phyloP scores from a whole-genome alignment of 2,888 invertebrate species.

The Cheilosia soror region DNA sequence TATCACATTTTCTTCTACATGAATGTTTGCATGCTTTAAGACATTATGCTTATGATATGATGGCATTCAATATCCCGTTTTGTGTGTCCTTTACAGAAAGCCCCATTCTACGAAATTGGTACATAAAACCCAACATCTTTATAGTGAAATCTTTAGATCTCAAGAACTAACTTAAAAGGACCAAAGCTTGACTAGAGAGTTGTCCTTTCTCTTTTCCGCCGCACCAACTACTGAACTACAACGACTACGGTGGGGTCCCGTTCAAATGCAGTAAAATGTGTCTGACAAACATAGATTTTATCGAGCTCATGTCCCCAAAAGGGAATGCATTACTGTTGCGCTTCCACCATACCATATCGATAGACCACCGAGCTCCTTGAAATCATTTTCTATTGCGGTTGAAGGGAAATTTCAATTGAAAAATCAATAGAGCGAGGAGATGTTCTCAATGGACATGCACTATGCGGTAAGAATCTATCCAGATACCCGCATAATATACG shows the following conservation, averaged over 20 bases:
- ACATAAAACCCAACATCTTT: conserved; percentile 59
- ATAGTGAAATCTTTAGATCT: conserved; percentile 55
- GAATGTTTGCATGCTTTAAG: conserved; percentile 26
- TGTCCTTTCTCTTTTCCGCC: conserved; percentile 22
- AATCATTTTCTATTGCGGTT: conserved; percentile 42
- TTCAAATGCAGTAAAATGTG: conserved; percentile 60
- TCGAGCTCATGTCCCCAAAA: conserved; percentile 40
- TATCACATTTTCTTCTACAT: conserved; percentile 50
- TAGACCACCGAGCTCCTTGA: conserved; percentile 23
- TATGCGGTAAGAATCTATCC: conserved; percentile 23
- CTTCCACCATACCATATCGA: conserved; percentile 20
- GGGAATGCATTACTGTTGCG: conserved; percentile 65
- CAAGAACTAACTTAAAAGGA: conserved; percentile 58
- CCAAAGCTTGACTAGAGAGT: conserved; percentile 45
- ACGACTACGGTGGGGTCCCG: conserved; percentile 4
- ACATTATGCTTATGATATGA: conserved; percentile 45
- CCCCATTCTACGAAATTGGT: conserved; percentile 43
- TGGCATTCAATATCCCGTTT: conserved; percentile 39
- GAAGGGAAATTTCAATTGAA: conserved; percentile 43
- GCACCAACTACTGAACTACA: conserved; percentile 1
- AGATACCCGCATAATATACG: conserved; percentile 1
- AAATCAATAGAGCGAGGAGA: conserved; percentile 59
- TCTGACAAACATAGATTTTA: conserved; percentile 54
- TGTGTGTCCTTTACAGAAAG: not conserved
- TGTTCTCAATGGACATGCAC: conserved; percentile 9